Base-by-base conservation (phyloP, 2,888 invertebrate genomes). In the Troilus luridus region DNA sequence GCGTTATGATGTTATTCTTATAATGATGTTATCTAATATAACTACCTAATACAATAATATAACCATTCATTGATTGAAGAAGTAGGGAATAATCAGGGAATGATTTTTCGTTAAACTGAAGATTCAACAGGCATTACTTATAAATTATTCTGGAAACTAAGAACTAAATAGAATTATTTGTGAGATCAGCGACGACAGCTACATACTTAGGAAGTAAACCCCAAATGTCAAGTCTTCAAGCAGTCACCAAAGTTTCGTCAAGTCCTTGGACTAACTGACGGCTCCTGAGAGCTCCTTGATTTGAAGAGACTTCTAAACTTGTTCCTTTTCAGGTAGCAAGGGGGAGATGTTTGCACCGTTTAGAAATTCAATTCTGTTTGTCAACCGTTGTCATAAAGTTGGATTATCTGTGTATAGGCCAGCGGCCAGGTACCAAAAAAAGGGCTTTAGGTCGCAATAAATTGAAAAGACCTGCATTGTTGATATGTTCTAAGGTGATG, bases 211-310 rank as follows among this genome's bases (percentile, higher is more conserved):
- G 8, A 77, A 41, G 72, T 77, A 41, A 77, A 77, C 7, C 19
- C 72, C 27, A 41, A 41, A 77, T 14, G 72, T 41, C 27, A 41
- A 77, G 72, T 41, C 17, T 7, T 41, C 72, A 41, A 67, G 72
- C 8, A 19, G 72, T 77, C 72, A 17, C 0, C 72, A 19, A 77
- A 77, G 27, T 77, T 77, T 77, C 14, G 72, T 17, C 41, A 77
- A 77, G 72, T 77, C 72, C 72, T 77, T 41, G 17, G 17, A 77
- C 72, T 41, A 77, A 77, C 72, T 77, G 72, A 77, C 72, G 41
- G 27, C 41, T 77, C 17, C 72, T 41, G 27, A 77, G 72, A 77
- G 41, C 27, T 77, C 27, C 12, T 12, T 27, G 72, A 77, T 77
- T 77, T 77, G 72, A 41, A 77, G 27, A 27, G 72, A 77, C 72